Evolutionary conservation across 2,113 vertebrate species (phyloP).

Genomic region (Entosphenus tridentatus): DNA sequence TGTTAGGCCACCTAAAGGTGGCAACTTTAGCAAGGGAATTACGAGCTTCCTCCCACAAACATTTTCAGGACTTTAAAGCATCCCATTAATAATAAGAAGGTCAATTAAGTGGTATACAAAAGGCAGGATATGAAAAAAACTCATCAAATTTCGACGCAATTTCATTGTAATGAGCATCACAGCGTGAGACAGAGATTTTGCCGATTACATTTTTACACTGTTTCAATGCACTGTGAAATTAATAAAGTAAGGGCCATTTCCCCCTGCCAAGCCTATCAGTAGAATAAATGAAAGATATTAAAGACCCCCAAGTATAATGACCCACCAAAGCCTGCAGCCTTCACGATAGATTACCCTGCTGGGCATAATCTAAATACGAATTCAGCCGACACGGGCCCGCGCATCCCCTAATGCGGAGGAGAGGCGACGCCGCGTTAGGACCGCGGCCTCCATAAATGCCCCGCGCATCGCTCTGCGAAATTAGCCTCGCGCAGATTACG

Average conservation of each 20-base stretch:
- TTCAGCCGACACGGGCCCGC: conserved; percentile 72
- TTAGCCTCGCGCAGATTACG: too few relatives aligned
- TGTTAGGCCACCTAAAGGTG: too few relatives aligned
- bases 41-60: too few relatives aligned
- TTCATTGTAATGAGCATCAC: conserved; percentile 1
- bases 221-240: conserved; percentile 6
- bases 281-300: conserved; percentile 6
- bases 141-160: conserved; percentile 4
- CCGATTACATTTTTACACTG: conserved; percentile 1
- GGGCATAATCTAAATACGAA: conserved; percentile 20
- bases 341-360: background rate
- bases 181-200: background rate
- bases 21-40: too few relatives aligned
- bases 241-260: conserved; percentile 2
- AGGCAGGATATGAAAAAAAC: background rate
- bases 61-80: too few relatives aligned
- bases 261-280: conserved; percentile 2
- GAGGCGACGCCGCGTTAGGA: conserved; percentile 34
- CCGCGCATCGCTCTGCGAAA: too few relatives aligned
- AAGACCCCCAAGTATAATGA: conserved; percentile 3
- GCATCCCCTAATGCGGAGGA: conserved; percentile 56
- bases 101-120: background rate
- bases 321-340: conserved; percentile 3
- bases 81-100: too few relatives aligned
- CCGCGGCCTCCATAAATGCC: too few relatives aligned